Evolutionary conservation across 1,140 invertebrate species (phyloP), one percentile per base, ranked within the genome.

Genomic region (Limonius californicus): DNA sequence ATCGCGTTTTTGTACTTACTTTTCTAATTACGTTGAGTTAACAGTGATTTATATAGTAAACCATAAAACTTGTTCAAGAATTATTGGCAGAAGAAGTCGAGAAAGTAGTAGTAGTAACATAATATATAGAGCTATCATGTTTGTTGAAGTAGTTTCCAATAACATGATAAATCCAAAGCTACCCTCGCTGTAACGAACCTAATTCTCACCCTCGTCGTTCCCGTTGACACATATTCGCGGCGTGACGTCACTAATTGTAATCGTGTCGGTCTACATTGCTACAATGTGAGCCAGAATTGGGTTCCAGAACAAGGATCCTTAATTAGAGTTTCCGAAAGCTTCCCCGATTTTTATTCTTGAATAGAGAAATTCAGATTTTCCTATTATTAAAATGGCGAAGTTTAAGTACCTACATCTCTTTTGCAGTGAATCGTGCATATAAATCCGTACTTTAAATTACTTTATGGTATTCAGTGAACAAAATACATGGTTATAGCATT

Each of bases 141-240:
- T 62, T 62, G 61, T 62, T 62, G 54, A 58, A 62, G 61, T 62
- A 62, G 54, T 62, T 62, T 53, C 61, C 61, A 62, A 62, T 62
- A 62, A 62, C 61, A 62, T 50, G 61, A 62, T 62, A 62, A 62
- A 58, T 62, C 61, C 54, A 11, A 15, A 15, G 42, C 18, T 50
- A 14, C 55, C 61, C 61, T 50, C 54, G 56, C 27, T 53, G 47
- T 64, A 64, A 64, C 62, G 62, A 64, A 64, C 57, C 57, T 56
- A 64, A 64, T 64, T 58, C 27, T 18, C 62, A 58, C 57, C 57
- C 62, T 60, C 35, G 62, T 56, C 62, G 57, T 53, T 32, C 42
- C 58, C 53, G 62, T 56, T 62, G 60, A 64, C 62, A 64, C 62
- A 64, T 64, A 64, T 64, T 64, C 57, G 57, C 20, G 30, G 39